Percentiles rank a stretch among this genome's conserved stretches.
These are phyloP conservation scores for Belgica antarctica DNA, from an alignment of 2,888 invertebrate genomes.

Conservation along the genomic window DNA sequence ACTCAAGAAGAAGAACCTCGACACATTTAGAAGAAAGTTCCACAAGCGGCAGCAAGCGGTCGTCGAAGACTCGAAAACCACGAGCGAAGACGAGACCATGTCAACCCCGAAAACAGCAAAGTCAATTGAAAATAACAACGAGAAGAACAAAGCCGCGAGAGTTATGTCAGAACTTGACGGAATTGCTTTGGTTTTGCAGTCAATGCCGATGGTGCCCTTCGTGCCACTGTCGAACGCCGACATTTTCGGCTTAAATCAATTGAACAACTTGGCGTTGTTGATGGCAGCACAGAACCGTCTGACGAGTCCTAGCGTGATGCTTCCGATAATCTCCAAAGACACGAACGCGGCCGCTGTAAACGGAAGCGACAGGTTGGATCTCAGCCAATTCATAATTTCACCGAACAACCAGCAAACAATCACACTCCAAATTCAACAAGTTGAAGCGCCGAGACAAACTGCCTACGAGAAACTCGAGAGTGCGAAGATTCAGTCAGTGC, in stretches of 20 bases:
- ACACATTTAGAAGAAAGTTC: conserved; percentile 19
- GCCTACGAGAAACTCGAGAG: background rate
- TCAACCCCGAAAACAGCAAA: conserved; percentile 46
- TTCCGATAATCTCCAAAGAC: conserved; percentile 24
- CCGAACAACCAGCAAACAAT: conserved; percentile 24
- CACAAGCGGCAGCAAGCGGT: background rate
- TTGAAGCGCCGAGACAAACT: background rate
- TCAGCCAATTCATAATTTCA: conserved; percentile 36
- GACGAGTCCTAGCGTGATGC: conserved; percentile 32
- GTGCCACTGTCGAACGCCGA: conserved; percentile 53
- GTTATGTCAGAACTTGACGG: conserved; percentile 49
- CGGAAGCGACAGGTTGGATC: conserved; percentile 44
- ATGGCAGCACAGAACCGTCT: conserved; percentile 47
- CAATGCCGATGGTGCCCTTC: conserved; percentile 50
- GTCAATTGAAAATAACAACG: conserved; percentile 44
- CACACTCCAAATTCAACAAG: conserved; percentile 38
- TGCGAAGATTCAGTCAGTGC: conserved; percentile 10
- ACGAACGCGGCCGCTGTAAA: background rate
- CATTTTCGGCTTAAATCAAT: conserved; percentile 52
- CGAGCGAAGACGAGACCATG: conserved; percentile 43
- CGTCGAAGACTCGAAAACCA: background rate
- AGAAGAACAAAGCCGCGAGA: background rate
- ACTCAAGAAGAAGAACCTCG: conserved; percentile 50
- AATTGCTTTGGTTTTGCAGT: conserved; percentile 54
- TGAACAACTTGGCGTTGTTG: conserved; percentile 54